phyloP scores from a whole-genome alignment of 1,140 invertebrate species.

The Antheraea mylitta region DNA sequence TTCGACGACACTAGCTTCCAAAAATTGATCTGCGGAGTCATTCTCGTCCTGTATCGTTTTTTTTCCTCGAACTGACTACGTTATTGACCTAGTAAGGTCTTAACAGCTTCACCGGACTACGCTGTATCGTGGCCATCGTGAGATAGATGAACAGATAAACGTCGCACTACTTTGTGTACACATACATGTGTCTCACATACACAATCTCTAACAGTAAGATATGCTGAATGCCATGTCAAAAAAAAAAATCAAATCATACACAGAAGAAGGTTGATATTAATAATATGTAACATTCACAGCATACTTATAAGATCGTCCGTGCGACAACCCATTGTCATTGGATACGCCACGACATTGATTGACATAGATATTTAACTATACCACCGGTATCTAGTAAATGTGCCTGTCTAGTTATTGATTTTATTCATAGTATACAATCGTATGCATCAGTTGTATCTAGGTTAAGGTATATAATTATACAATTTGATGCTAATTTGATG shows the following conservation, averaged over 20 bases:
- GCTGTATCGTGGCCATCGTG: too few species aligned
- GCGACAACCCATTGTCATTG: background rate
- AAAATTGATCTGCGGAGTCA: too few species aligned
- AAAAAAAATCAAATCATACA: slow-evolving; percentile 15
- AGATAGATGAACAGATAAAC: too few species aligned
- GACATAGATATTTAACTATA: slow-evolving; percentile 5
- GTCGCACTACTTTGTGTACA: too few species aligned
- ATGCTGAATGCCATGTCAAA: background rate
- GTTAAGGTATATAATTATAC: background rate
- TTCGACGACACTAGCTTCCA: too few species aligned
- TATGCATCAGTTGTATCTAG: slow-evolving; percentile 5
- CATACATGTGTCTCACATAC: background rate
- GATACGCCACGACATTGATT: slow-evolving; percentile 13
- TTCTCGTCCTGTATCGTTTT: too few species aligned
- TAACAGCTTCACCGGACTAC: too few species aligned
- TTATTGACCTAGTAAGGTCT: too few species aligned
- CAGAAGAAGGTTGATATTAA: slow-evolving; percentile 4
- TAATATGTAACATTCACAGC: background rate
- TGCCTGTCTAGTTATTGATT: background rate
- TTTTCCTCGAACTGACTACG: too few species aligned
- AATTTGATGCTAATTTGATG: background rate
- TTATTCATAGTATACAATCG: slow-evolving; percentile 1
- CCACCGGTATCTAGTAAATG: background rate
- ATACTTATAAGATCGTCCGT: slow-evolving; percentile 1
- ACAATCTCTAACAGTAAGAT: background rate